phyloP scores from a whole-genome alignment of 2,888 invertebrate species.

The Lepidonotus clava region DNA sequence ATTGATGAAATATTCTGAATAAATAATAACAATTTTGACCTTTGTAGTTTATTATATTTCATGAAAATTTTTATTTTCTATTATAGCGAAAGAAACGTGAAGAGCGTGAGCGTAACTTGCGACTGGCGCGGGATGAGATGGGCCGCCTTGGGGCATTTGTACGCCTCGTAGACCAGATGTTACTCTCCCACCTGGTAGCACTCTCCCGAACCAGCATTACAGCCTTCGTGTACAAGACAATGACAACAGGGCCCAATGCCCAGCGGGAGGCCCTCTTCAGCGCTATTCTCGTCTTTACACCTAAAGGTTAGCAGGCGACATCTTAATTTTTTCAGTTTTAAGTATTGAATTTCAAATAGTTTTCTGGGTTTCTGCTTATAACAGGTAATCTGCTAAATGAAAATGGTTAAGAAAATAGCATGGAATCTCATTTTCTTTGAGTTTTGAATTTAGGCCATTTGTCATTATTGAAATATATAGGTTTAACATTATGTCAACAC shows the following conservation, averaged over 20 bases:
- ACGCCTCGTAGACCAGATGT: constrained; percentile 77
- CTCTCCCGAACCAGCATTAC: constrained; percentile 74
- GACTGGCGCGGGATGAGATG: constrained; percentile 74
- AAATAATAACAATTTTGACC: too few relatives aligned
- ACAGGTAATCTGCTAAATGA: too few relatives aligned
- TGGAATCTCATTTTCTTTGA: too few relatives aligned
- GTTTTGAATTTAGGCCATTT: too few relatives aligned
- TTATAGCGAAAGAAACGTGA: constrained; percentile 71
- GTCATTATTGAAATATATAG: too few relatives aligned
- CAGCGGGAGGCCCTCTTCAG: constrained; percentile 74
- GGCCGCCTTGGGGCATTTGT: constrained; percentile 78
- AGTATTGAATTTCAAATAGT: too few relatives aligned
- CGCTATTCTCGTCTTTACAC: constrained; percentile 74
- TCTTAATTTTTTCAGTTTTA: too few relatives aligned
- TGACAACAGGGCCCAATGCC: constrained; percentile 66
- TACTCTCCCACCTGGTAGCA: constrained; percentile 77
- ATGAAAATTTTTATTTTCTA: constrained; percentile 31
- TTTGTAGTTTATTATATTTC: too few relatives aligned
- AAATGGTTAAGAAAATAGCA: too few relatives aligned
- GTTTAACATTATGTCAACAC: too few relatives aligned
- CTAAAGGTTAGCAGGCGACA: constrained; percentile 73
- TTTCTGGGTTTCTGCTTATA: too few relatives aligned
- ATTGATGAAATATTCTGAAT: too few relatives aligned
- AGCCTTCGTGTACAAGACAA: constrained; percentile 71
- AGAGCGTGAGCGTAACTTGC: constrained; percentile 74